Base-by-base conservation (phyloP, 2,888 invertebrate genomes). In the Calameuta pallipes region DNA sequence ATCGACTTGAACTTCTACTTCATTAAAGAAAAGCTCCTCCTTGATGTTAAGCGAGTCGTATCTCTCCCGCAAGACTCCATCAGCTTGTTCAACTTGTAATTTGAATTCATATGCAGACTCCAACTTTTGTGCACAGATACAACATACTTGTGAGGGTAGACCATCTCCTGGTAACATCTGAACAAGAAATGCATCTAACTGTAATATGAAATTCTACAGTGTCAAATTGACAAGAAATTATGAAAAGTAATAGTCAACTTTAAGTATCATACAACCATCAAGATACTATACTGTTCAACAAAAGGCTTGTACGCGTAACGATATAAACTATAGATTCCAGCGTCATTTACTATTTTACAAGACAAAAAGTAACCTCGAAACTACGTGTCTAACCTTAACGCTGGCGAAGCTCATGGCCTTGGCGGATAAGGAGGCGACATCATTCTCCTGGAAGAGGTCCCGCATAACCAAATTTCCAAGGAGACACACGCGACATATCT, bases 41-140 rank as follows among this genome's bases (percentile, higher is more conserved):
- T 91, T 91, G 41, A 90, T 87, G 70, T 87, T 87, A 15, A 90
- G 80, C 11, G 86, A 84, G 35, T 89, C 87, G 41, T 87, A 87
- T 80, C 83, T 88, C 75, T 90, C 89, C 78, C 89, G 82, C 6
- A 91, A 82, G 15, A 90, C 85, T 37, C 80, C 87, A 69, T 91
- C 91, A 0, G 91, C 91, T 75, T 91, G 90, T 77, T 91, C 91
- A 0, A 91, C 90, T 84, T 91, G 91, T 6, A 90, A 75, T 77
- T 91, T 91, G 71, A 91, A 91, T 41, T 91, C 90, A 75, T 91
- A 91, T 0, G 91, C 89, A 1, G 87, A 86, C 77, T 91, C 91
- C 6, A 91, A 78, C 78, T 90, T 91, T 11, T 89, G 88, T 0
- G 87, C 88, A 74, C 91, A 91, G 12, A 87, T 80, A 33, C 87